phyloP scores from a whole-genome alignment of 2,113 vertebrate genomes.

The Gila orcuttii region DNA sequence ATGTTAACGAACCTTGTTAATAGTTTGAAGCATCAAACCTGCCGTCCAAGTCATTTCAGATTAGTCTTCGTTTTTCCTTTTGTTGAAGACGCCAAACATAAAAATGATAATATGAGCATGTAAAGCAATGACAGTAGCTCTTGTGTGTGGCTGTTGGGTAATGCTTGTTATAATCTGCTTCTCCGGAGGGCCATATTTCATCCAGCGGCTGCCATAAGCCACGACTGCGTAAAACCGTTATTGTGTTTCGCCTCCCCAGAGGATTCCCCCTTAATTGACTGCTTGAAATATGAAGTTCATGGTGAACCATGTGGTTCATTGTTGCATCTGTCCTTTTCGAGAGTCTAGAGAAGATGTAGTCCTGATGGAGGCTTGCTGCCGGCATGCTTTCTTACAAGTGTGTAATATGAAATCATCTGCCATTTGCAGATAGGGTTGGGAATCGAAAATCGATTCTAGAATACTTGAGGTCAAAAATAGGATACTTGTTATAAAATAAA shows the following conservation, averaged over 20 bases:
- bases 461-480: no score
- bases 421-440: no score
- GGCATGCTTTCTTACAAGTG: no score
- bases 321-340: neutral
- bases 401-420: no score
- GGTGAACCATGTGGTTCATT: neutral
- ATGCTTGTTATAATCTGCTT: conserved; percentile 50
- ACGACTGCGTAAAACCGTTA: neutral
- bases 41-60: neutral
- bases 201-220: neutral
- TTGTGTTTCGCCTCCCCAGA: neutral
- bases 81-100: neutral
- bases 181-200: conserved; percentile 9
- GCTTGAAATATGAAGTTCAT: conserved; percentile 4
- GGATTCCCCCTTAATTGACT: conserved; percentile 9
- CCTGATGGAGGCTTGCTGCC: neutral
- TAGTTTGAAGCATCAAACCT: neutral
- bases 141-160: conserved; percentile 47
- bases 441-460: no score
- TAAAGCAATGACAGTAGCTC: neutral
- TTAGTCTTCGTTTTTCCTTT: neutral
- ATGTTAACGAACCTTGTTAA: neutral
- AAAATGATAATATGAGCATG: neutral
- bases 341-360: neutral
- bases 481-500: no score